These are phyloP conservation scores for Girardinichthys multiradiatus DNA, from an alignment of 2,113 vertebrate species.

Conservation along the genomic window DNA sequence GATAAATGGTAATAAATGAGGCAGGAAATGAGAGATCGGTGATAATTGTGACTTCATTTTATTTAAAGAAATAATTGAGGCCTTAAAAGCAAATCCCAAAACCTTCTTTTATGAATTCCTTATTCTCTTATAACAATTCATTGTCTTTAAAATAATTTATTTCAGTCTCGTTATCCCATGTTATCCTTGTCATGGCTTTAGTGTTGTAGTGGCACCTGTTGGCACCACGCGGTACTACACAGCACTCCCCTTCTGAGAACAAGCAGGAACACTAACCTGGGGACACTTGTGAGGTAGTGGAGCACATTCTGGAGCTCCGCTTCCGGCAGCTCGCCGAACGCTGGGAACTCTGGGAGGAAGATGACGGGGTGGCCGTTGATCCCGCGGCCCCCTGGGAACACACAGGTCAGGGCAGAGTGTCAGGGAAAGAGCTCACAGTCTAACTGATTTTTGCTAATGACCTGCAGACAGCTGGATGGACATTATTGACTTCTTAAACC, in stretches of 20 bases:
- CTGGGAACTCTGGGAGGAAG: constrained; percentile 92
- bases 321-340: constrained; percentile 89
- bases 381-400: constrained; percentile 87
- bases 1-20: neutral
- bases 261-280: constrained; percentile 80
- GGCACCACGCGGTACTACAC: constrained; percentile 30
- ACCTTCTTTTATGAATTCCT: neutral
- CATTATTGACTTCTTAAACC: neutral
- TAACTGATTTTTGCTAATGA: neutral
- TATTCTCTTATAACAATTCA: neutral
- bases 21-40: neutral
- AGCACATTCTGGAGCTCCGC: constrained; percentile 92
- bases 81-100: neutral
- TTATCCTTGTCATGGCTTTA: constrained; percentile 9
- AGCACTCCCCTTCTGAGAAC: neutral
- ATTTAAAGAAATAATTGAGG: neutral
- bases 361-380: constrained; percentile 90
- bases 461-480: neutral
- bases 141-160: constrained; percentile 1
- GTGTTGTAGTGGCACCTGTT: constrained; percentile 43
- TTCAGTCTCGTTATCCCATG: constrained; percentile 4
- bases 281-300: constrained; percentile 90
- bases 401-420: constrained; percentile 11
- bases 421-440: neutral
- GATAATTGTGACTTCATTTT: neutral